Conservation (phyloP, 1,140 invertebrate species). For the Panagrolaimus sp. region DNA sequence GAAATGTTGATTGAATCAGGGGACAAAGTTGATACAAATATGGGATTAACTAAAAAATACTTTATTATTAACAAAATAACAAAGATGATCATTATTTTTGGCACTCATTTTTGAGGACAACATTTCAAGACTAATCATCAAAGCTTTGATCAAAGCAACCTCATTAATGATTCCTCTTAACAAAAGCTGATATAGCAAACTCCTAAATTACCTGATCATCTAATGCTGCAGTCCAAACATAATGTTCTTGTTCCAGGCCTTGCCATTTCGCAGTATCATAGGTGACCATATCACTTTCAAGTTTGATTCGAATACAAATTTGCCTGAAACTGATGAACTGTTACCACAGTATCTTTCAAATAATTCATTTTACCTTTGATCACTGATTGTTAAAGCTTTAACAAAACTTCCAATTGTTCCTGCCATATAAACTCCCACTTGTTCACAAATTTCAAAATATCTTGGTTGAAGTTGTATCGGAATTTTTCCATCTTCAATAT, state of each 20-base stretch:
- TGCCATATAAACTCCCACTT: slow-evolving; percentile 22
- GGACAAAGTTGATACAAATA: slow-evolving; percentile 33
- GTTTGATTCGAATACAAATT: slow-evolving; percentile 24
- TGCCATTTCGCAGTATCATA: slow-evolving; percentile 32
- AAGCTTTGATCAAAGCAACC: too few relatives aligned
- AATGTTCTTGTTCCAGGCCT: slow-evolving; percentile 21
- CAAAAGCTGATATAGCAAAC: too few relatives aligned
- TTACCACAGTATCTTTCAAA: background rate
- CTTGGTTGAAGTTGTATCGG: slow-evolving; percentile 26
- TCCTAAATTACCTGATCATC: slow-evolving; percentile 32
- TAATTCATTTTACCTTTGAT: slow-evolving; percentile 24
- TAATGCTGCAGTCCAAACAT: slow-evolving; percentile 27
- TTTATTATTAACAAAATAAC: background rate
- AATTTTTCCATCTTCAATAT: slow-evolving; percentile 33
- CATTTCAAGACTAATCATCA: too few relatives aligned
- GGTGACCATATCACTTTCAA: slow-evolving; percentile 22
- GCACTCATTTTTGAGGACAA: too few relatives aligned
- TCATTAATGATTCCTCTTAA: too few relatives aligned
- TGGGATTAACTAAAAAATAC: slow-evolving; percentile 27
- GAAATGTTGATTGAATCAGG: slow-evolving; percentile 27
- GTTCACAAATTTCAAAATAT: slow-evolving; percentile 36
- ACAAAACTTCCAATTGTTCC: slow-evolving; percentile 31
- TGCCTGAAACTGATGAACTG: background rate
- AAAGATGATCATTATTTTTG: too few relatives aligned
- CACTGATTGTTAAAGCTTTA: slow-evolving; percentile 8